These are phyloP conservation scores for Benthosema pterotum DNA, from an alignment of 2,797 vertebrate species.

Conservation along the genomic window DNA sequence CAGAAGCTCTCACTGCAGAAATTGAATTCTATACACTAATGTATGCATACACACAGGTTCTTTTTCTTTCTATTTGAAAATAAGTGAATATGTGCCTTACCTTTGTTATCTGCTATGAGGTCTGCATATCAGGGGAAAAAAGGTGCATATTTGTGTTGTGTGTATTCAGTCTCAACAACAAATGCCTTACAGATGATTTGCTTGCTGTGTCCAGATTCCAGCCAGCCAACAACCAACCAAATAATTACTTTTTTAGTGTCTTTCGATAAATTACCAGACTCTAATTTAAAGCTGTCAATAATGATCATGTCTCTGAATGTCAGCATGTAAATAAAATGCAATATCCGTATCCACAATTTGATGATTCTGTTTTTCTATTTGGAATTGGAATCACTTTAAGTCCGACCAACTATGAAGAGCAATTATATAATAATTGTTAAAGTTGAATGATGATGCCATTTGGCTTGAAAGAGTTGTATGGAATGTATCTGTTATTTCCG, in stretches of 20 bases:
- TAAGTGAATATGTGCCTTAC: conserved; percentile 76
- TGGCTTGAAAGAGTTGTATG: too few species aligned
- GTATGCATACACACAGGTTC: conserved; percentile 22
- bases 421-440: too few species aligned
- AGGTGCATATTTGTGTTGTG: conserved; percentile 49
- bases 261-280: conserved; percentile 36
- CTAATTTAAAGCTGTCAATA: conserved; percentile 10
- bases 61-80: conserved; percentile 21
- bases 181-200: conserved; percentile 33
- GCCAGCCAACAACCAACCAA: conserved; percentile 26
- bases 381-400: too few species aligned
- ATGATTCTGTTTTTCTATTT: too few species aligned
- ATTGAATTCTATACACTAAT: conserved; percentile 10
- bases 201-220: conserved; percentile 33
- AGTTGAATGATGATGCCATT: too few species aligned
- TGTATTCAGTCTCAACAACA: conserved; percentile 41
- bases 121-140: conserved; percentile 67
- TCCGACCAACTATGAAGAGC: too few species aligned
- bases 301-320: conserved; percentile 39
- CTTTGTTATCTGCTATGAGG: conserved; percentile 55
- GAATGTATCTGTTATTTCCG: not conserved
- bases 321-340: conserved; percentile 52
- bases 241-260: conserved; percentile 17
- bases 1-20: conserved; percentile 11
- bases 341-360: conserved; percentile 29